Percentiles rank a stretch among this genome's conserved stretches.
These are phyloP conservation scores for Xestoiulus laeticollis DNA, from an alignment of 2,888 invertebrate genomes.

Conservation along the genomic window DNA sequence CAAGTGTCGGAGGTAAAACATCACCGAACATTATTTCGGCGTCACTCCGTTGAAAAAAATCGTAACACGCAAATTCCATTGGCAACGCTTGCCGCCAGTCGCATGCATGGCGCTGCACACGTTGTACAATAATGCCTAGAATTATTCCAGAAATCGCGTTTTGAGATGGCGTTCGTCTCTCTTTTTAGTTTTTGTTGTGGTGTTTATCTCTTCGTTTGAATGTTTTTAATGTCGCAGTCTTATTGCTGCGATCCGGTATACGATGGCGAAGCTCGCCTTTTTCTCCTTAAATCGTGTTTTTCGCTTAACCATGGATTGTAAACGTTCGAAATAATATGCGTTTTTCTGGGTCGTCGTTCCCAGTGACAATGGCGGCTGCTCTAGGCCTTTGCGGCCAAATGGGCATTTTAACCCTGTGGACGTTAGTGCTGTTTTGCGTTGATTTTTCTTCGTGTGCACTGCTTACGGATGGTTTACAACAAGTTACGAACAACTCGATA, in stretches of 20 bases:
- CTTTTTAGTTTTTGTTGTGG: not conserved
- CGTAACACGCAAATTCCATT: not conserved
- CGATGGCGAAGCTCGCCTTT: not conserved
- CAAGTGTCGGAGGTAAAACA: not conserved
- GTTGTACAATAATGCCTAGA: not conserved
- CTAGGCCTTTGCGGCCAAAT: conserved; percentile 22
- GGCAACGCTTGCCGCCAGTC: not conserved
- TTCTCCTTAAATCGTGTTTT: not conserved
- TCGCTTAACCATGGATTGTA: not conserved
- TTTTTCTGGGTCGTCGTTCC: conserved; percentile 32
- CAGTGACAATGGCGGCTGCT: conserved; percentile 30
- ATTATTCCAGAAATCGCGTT: not conserved
- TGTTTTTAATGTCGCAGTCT: not conserved
- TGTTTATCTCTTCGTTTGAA: not conserved
- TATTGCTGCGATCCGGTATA: not conserved
- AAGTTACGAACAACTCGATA: not conserved
- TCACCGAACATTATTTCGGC: not conserved
- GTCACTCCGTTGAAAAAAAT: not conserved
- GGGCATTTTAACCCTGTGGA: conserved; percentile 33
- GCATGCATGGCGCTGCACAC: not conserved
- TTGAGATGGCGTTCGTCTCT: not conserved
- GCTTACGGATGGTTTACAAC: not conserved
- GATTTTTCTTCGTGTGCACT: not conserved
- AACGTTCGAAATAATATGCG: not conserved
- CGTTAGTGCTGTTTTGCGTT: not conserved